Evolutionary conservation across 2,888 invertebrate species (phyloP), one percentile per base, ranked within the genome.

Genomic region (Masnerella sp.): DNA sequence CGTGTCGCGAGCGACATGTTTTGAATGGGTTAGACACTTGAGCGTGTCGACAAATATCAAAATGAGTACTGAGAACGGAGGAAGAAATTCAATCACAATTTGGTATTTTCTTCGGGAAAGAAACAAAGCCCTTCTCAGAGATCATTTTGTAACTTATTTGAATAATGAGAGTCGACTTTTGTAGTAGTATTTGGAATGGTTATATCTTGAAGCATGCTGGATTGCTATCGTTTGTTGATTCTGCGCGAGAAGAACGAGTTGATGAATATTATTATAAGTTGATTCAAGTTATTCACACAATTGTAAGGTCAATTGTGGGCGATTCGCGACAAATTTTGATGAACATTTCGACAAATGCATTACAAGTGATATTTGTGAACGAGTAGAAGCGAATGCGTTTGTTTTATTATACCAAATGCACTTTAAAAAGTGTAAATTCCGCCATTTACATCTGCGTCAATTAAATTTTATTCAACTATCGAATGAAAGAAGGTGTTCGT

Each of bases 101-200:
- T 7, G 0, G 8, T n/a, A n/a, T n/a, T n/a, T n/a, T 7, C 7
- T 4, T 15, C 8, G 28, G 28, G 28, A 3, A 14, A 15, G 1
- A 2, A 15, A 9, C 15, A 14, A 8, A 40, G n/a, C n/a, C 40
- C 1, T 56, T 18, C 14, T 9, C n/a, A n/a, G 15, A 30, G 17
- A 12, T 42, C 14, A 22, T 52, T 47, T 54, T 58, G 34, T 54
- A 20, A 54, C 30, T 67, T 67, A 2, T 17, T 47, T 54, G 32
- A 32, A 40, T 40, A 40, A 40, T 56, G 38, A 54, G 54, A 47
- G 40, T 47, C 34, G 45, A 38, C 47, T 59, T 69, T 54, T 54
- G 56, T 58, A 62, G 49, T 69, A 49, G 69, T 17, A 59, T 52
- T 54, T 62, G 62, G 61, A 61, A 54, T 42, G 43, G 9, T 32